Evolutionary conservation across 2,797 vertebrate species (phyloP).

Genomic region (Acanthopagrus latus): DNA sequence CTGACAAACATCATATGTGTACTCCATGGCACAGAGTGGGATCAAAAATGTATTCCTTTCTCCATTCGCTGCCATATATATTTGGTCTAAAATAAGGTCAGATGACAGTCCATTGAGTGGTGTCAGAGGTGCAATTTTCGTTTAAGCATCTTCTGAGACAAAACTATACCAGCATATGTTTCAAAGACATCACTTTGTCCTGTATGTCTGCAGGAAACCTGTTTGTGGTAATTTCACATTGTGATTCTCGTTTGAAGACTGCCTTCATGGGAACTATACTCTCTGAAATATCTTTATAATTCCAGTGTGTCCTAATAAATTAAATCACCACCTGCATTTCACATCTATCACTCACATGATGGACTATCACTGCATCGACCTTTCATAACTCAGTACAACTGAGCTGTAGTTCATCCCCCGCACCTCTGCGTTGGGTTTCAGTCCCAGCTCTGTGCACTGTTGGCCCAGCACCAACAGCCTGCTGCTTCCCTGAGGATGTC

Average conservation of each 20-base stretch:
- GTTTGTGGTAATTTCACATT: neutral
- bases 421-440: constrained; percentile 25
- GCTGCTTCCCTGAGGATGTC: constrained; percentile 51
- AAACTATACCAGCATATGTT: neutral
- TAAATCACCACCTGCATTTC: constrained; percentile 27
- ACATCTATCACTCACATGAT: constrained; percentile 32
- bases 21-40: too few relatives aligned
- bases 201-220: neutral
- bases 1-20: too few relatives aligned
- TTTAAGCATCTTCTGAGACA: neutral
- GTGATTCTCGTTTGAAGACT: constrained; percentile 3
- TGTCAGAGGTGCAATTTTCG: too few relatives aligned
- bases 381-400: constrained; percentile 32
- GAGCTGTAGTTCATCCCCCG: constrained; percentile 7
- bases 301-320: neutral
- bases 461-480: constrained; percentile 58
- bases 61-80: too few relatives aligned
- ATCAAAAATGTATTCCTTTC: too few relatives aligned
- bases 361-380: constrained; percentile 15
- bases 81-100: too few relatives aligned
- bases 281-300: neutral
- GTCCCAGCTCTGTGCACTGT: constrained; percentile 24
- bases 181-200: neutral
- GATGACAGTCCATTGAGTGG: too few relatives aligned
- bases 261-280: neutral